phyloP scores from a whole-genome alignment of 2,888 invertebrate genomes.

The Dryococelus australis region DNA sequence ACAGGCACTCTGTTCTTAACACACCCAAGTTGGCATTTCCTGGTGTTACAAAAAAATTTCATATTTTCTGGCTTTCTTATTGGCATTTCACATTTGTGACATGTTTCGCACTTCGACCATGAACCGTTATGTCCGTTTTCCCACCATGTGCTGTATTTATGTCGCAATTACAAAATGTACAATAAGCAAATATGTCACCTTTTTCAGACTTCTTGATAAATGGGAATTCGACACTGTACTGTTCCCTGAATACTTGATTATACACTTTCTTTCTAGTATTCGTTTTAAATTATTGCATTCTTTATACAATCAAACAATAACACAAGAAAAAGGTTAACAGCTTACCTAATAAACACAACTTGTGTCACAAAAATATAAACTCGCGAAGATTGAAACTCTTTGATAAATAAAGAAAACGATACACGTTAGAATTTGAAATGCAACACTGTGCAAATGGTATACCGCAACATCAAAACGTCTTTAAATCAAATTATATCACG shows the following conservation, averaged over 20 bases:
- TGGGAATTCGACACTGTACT: too few relatives aligned
- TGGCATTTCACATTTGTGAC: neutral
- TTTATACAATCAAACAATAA: too few relatives aligned
- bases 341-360: neutral
- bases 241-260: neutral
- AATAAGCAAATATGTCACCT: neutral
- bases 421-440: too few relatives aligned
- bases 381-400: too few relatives aligned
- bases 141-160: neutral
- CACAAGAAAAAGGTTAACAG: neutral
- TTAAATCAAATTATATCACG: neutral
- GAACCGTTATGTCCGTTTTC: neutral
- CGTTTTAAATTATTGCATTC: neutral
- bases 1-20: neutral
- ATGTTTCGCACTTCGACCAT: constrained; percentile 6
- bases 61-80: neutral
- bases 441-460: too few relatives aligned
- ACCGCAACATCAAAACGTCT: neutral
- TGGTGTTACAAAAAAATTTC: neutral
- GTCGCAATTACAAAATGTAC: neutral
- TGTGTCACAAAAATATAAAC: neutral
- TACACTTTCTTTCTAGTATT: neutral
- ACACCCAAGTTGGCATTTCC: neutral
- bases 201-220: neutral
- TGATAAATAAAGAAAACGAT: neutral